Base-by-base conservation (phyloP, 2,888 invertebrate species). In the Sinopyrophorus schimmeli region DNA sequence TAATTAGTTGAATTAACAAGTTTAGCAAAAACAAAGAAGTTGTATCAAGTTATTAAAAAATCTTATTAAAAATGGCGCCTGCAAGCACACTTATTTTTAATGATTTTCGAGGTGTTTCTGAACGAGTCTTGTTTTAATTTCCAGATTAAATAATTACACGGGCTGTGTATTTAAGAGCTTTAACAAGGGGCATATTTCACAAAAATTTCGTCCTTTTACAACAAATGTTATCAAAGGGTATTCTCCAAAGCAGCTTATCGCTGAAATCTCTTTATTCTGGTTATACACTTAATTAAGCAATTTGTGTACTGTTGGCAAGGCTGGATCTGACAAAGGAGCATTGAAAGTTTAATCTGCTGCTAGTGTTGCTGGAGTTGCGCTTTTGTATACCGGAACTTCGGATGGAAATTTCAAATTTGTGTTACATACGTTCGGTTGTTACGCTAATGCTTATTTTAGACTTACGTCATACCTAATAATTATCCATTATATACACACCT, bases 261-360 rank as follows among this genome's bases (percentile, higher is more conserved):
- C 54, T 55, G 42, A 47, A 55, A 53, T 55, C 59, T 57, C 61
- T 60, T 61, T 61, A 55, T 56, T 56, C 58, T 60, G 58, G 60
- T 54, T 55, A 54, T 58, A 48, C 59, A 60, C 63, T 63, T 63
- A 61, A 63, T 63, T 63, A 63, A 63, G 59, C 63, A 60, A 61
- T 61, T 60, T 59, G 54, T 57, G 59, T 57, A 61, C 57, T 59
- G 59, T 58, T 52, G 53, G 49, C 48, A 53, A 51, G 53, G 42
- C 47, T 42, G 51, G 27, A 38, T 47, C 52, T 53, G 47, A 55
- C 55, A 55, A 53, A 53, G 53, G 55, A 46, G 21, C 46, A 51
- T 47, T 51, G 47, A 46, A 47, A 51, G 51, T 50, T 50, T 50
- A 50, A 50, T 50, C 50, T 50, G 50, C 50, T 46, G 35, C 40